Conservation (phyloP, 1,140 invertebrate species). For the Saccostrea glomerata region DNA sequence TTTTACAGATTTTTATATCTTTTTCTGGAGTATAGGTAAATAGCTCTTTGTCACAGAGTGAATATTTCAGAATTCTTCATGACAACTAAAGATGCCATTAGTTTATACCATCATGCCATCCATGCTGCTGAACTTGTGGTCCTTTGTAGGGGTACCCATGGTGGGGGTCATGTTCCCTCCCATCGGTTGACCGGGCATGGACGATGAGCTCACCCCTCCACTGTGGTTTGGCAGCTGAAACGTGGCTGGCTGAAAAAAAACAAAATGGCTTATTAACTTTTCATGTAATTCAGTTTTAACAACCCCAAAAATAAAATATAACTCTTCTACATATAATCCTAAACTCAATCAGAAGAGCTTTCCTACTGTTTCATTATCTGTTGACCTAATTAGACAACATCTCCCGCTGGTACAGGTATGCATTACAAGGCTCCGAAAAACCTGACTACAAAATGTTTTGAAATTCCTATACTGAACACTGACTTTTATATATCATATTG, state of each 20-base stretch:
- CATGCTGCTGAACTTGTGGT: constrained; percentile 58
- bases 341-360: background rate
- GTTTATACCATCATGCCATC: constrained; percentile 61
- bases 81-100: background rate
- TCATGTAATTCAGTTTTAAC: background rate
- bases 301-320: background rate
- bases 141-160: constrained; percentile 65
- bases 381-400: too few species aligned
- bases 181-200: constrained; percentile 55
- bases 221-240: constrained; percentile 61
- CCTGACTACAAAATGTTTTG: constrained; percentile 9
- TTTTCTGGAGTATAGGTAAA: background rate
- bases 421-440: background rate
- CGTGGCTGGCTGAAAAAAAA: constrained; percentile 64
- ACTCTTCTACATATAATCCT: background rate
- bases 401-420: constrained; percentile 20
- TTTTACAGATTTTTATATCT: background rate
- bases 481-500: background rate
- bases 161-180: constrained; percentile 57
- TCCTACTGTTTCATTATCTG: too few species aligned
- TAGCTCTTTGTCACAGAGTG: too few species aligned
- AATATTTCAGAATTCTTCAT: background rate
- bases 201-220: constrained; percentile 57
- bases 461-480: constrained; percentile 9
- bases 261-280: constrained; percentile 18